A percentile compares a stretch with the other conserved stretches of the same genome.
These are phyloP conservation scores for Mobula birostris DNA, from an alignment of 2,113 vertebrate genomes.

Conservation along the genomic window DNA sequence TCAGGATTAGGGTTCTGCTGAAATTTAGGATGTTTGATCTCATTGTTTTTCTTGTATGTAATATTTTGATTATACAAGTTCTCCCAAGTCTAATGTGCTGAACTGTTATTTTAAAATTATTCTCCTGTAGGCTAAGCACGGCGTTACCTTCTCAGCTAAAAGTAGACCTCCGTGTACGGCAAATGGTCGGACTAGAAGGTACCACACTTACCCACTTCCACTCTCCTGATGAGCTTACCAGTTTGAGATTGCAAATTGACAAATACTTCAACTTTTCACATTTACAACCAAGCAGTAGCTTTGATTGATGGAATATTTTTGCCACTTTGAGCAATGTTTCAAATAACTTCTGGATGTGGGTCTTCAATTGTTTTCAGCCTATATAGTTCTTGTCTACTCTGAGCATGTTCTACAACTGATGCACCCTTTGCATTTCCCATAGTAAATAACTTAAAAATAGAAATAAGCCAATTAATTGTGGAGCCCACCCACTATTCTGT, in stretches of 20 bases:
- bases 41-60: neutral
- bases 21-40: neutral
- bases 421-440: neutral
- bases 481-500: too few species aligned
- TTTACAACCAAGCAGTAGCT: neutral
- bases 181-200: neutral
- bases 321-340: neutral
- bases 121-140: neutral
- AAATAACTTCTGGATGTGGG: neutral
- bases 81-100: neutral
- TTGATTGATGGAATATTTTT: neutral
- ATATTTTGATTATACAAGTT: neutral
- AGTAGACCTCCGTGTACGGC: conserved; percentile 4
- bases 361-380: neutral
- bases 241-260: too few species aligned
- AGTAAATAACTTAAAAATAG: neutral
- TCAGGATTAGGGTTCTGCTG: neutral
- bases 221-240: neutral
- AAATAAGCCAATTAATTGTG: too few species aligned
- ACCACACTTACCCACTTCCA: too few species aligned
- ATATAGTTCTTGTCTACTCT: neutral
- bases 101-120: neutral
- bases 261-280: neutral
- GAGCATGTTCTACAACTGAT: neutral
- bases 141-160: neutral